Percentiles rank a stretch among this genome's conserved stretches.
Conservation (phyloP, 2,888 invertebrate species). For the Cataglyphis livida region DNA sequence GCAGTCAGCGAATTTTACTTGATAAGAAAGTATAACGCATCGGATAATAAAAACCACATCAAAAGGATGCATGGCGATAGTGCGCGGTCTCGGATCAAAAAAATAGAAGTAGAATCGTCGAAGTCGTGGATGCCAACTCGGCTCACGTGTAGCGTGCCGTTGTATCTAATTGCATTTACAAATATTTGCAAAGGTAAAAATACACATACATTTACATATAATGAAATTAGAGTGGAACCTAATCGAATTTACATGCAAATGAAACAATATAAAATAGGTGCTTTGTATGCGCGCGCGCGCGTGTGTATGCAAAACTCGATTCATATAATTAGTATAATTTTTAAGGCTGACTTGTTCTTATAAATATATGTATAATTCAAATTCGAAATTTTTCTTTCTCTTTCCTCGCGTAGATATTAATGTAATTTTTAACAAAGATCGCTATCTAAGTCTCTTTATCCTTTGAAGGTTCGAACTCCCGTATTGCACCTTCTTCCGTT, state of each 20-base stretch:
- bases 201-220: conserved; percentile 3
- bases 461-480: conserved; percentile 31
- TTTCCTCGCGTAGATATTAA: neutral
- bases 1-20: conserved; percentile 31
- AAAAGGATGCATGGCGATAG: neutral
- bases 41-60: conserved; percentile 31
- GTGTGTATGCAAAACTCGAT: neutral
- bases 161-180: neutral
- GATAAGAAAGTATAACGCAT: conserved; percentile 21
- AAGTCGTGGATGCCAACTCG: neutral
- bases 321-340: neutral
- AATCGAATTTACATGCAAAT: conserved; percentile 4
- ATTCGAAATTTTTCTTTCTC: neutral
- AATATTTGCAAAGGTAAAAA: conserved; percentile 1
- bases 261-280: neutral
- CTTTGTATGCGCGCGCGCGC: neutral
- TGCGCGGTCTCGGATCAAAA: neutral
- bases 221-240: neutral
- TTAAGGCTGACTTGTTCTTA: neutral
- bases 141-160: neutral
- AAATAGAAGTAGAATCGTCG: neutral
- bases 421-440: neutral
- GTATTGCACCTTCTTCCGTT: conserved; percentile 12
- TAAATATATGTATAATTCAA: neutral
- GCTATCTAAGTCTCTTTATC: neutral